A percentile compares a stretch with the other conserved stretches of the same genome.
These are phyloP conservation scores for Carollia perspicillata DNA, from an alignment of 2,113 vertebrate genomes.

Conservation along the genomic window DNA sequence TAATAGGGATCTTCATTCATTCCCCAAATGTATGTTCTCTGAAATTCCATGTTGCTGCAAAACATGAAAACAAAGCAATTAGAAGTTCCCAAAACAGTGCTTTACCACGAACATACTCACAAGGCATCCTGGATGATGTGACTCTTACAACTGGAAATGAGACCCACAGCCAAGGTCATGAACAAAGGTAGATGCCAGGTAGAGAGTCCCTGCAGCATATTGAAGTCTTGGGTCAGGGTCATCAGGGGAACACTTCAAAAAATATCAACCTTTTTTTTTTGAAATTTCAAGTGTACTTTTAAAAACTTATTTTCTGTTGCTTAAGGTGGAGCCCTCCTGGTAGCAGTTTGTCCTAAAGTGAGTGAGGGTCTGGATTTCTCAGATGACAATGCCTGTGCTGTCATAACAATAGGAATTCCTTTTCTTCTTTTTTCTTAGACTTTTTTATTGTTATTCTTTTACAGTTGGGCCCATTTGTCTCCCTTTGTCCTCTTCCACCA, in stretches of 20 bases:
- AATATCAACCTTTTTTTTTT: neutral
- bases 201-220: fast-evolving
- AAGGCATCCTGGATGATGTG: neutral
- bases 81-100: neutral
- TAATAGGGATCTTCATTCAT: fast-evolving
- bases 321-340: conserved; percentile 92
- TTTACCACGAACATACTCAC: neutral
- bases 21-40: neutral
- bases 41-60: neutral
- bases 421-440: conserved; percentile 81
- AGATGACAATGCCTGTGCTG: conserved; percentile 95
- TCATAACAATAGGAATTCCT: conserved; percentile 96
- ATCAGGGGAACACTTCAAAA: neutral
- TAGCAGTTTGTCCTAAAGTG: conserved; percentile 97
- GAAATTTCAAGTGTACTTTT: conserved; percentile 1
- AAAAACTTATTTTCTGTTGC: conserved; percentile 23
- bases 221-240: fast-evolving
- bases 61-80: neutral
- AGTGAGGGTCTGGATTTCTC: conserved; percentile 99
- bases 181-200: fast-evolving
- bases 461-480: too few species aligned
- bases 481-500: too few species aligned
- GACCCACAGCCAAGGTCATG: neutral
- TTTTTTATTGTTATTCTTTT: too few species aligned
- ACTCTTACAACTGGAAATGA: neutral